phyloP scores from a whole-genome alignment of 2,888 invertebrate species.

The Drosophila subquinaria region DNA sequence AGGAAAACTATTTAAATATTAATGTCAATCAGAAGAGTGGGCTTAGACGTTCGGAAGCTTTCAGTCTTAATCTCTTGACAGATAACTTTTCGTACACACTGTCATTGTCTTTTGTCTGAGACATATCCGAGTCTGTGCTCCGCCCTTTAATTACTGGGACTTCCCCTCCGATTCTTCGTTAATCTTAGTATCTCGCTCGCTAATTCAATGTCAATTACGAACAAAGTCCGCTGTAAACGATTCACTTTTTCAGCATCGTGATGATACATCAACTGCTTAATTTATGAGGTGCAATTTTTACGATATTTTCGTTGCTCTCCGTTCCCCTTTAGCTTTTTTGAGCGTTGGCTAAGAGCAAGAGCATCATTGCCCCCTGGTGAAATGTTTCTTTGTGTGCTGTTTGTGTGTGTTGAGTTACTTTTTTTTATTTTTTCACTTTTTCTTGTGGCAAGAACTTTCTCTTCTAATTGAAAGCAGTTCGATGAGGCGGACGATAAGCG shows the following conservation, averaged over 20 bases:
- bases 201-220: neutral
- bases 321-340: constrained; percentile 1
- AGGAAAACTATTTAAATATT: neutral
- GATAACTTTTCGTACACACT: neutral
- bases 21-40: no score
- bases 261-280: constrained; percentile 57
- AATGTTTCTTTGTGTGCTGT: constrained; percentile 42
- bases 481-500: constrained; percentile 72
- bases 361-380: constrained; percentile 52
- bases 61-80: neutral
- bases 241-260: constrained; percentile 2
- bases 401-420: constrained; percentile 29
- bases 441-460: constrained; percentile 81
- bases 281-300: constrained; percentile 78
- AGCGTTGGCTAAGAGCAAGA: constrained; percentile 48
- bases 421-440: constrained; percentile 69
- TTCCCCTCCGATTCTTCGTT: constrained; percentile 6
- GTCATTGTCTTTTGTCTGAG: neutral
- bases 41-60: no score
- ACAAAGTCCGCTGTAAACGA: constrained; percentile 10
- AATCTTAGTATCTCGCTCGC: neutral
- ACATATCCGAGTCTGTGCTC: no score
- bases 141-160: neutral
- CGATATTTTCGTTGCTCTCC: constrained; percentile 33
- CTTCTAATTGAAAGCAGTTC: constrained; percentile 82